Evolutionary conservation across 2,797 vertebrate genomes (phyloP).

Genomic region (Hydrophis major): DNA sequence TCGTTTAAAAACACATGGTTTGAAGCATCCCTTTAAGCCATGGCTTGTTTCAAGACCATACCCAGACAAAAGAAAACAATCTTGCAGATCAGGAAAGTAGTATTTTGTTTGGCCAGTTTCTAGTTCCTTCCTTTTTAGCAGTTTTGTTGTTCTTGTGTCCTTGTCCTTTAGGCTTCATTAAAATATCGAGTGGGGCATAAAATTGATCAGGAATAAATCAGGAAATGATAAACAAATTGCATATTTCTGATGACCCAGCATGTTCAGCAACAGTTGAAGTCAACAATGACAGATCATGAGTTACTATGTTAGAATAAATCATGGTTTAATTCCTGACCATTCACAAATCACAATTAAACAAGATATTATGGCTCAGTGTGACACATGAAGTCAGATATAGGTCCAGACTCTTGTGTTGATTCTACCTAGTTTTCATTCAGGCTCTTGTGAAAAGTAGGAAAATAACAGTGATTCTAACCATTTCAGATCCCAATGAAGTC

Average conservation of each 20-base stretch:
- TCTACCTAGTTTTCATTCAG: neutral
- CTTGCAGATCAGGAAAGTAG: neutral
- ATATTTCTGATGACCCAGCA: neutral
- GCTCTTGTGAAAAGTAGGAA: neutral
- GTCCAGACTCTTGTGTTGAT: neutral
- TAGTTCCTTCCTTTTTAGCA: neutral
- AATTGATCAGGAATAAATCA: neutral
- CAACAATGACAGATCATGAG: neutral
- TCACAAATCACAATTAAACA: neutral
- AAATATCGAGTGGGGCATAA: neutral
- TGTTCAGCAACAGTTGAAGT: neutral
- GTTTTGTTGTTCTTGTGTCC: neutral
- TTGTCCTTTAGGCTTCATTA: neutral
- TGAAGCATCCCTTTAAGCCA: neutral
- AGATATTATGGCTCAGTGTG: neutral
- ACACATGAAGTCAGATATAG: neutral
- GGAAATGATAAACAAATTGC: neutral
- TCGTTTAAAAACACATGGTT: neutral
- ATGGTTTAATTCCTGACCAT: neutral
- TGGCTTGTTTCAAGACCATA: neutral
- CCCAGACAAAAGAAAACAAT: neutral
- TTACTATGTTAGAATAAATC: neutral
- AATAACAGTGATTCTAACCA: fast-evolving
- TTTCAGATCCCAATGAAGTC: neutral
- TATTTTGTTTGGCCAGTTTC: neutral